Evolutionary conservation across 30 jellyfish, hydroid and myxozoan species (phyloP).

Genomic region (Aurelia coerulea): DNA sequence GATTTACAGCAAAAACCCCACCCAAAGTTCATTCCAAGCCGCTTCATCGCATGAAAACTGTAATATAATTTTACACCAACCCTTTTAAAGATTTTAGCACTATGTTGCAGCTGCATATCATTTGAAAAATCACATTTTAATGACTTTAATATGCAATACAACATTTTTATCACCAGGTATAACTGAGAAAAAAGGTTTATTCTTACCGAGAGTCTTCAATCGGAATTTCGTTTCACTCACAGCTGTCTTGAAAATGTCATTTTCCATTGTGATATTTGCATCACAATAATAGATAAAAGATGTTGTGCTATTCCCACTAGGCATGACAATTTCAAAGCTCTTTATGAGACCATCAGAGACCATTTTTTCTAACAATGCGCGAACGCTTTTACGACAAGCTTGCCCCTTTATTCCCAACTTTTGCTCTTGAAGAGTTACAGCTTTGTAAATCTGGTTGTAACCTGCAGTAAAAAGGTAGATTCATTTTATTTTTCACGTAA

Average conservation of each 20-base stretch:
- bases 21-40: no score
- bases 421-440: conserved; percentile 19
- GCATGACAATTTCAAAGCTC: conserved; percentile 42
- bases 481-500: no score
- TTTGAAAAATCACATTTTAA: no score
- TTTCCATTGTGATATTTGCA: conserved; percentile 36
- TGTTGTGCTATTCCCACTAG: conserved; percentile 9
- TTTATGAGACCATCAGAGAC: conserved; percentile 12
- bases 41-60: no score
- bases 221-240: conserved; percentile 54
- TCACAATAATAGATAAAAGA: conserved; percentile 41
- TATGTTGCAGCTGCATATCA: no score
- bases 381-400: conserved; percentile 57
- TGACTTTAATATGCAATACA: no score
- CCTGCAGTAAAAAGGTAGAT: conserved; percentile 18
- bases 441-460: conserved; percentile 25
- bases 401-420: conserved; percentile 34
- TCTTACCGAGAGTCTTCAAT: conserved; percentile 39
- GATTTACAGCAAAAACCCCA: no score
- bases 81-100: no score
- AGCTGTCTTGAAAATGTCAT: conserved; percentile 35
- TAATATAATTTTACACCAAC: no score
- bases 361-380: conserved; percentile 16
- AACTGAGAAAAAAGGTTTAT: no score
- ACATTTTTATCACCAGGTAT: no score